A percentile compares a stretch with the other conserved stretches of the same genome.
phyloP scores from a whole-genome alignment of 2,888 invertebrate genomes.

The Saturnia pavonia region DNA sequence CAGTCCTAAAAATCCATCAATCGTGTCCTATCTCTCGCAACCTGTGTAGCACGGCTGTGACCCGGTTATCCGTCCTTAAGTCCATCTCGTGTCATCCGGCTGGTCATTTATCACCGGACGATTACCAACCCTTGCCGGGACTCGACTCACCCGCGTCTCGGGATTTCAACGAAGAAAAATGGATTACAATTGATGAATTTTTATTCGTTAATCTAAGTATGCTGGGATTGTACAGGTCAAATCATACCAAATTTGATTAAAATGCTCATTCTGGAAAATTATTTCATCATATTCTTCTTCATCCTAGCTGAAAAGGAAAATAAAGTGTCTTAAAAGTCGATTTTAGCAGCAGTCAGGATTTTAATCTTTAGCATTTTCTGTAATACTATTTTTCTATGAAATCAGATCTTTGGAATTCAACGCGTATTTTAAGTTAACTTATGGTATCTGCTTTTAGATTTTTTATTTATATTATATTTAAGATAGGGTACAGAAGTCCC shows the following conservation, averaged over 20 bases:
- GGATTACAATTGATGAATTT: conserved; percentile 48
- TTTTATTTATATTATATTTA: too few species aligned
- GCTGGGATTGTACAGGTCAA: neutral
- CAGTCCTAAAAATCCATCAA: conserved; percentile 52
- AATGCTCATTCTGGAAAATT: too few species aligned
- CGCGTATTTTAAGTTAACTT: neutral
- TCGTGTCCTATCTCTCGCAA: conserved; percentile 57
- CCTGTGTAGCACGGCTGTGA: conserved; percentile 49
- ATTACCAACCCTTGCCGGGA: conserved; percentile 64
- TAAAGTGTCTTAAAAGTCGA: neutral
- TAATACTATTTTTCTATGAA: neutral
- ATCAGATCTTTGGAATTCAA: neutral
- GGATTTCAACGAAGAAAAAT: conserved; percentile 69
- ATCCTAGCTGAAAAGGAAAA: neutral
- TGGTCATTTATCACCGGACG: conserved; percentile 71
- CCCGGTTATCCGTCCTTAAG: conserved; percentile 63
- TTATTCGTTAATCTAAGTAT: neutral
- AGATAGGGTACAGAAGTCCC: too few species aligned
- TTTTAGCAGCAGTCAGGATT: neutral
- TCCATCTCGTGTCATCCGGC: conserved; percentile 51
- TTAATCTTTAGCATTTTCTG: neutral
- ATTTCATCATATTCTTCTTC: neutral
- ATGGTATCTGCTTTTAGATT: neutral
- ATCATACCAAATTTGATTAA: neutral
- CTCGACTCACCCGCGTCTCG: conserved; percentile 37